Conservation (phyloP, 2,888 invertebrate genomes). For the Macaria notata region DNA sequence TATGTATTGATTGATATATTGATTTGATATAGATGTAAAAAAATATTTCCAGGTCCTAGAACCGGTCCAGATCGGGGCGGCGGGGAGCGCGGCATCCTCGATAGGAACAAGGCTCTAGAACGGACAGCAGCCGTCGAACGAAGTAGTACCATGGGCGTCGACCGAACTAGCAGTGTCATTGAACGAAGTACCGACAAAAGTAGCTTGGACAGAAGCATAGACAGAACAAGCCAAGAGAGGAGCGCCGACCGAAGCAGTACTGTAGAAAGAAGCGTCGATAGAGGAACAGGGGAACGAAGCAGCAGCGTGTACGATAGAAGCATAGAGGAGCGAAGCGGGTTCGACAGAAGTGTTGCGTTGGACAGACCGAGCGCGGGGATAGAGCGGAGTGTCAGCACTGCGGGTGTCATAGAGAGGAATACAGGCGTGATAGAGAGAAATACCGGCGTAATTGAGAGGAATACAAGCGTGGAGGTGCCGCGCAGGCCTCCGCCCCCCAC, state of each 20-base stretch:
- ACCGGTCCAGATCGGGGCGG: constrained; percentile 12
- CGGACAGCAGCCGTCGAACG: background rate
- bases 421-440: background rate
- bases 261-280: background rate
- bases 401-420: background rate
- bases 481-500: constrained; percentile 40
- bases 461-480: background rate
- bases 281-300: background rate
- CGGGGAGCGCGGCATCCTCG: background rate
- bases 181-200: too few species aligned
- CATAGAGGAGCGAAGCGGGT: background rate
- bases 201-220: too few species aligned
- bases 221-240: too few species aligned
- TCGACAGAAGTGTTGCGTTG: background rate
- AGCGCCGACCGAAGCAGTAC: too few species aligned
- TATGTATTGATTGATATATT: too few species aligned
- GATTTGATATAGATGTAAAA: too few species aligned
- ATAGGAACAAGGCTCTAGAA: background rate
- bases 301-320: background rate
- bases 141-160: background rate
- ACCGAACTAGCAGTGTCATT: too few species aligned
- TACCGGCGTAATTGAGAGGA: background rate
- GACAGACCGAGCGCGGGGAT: background rate
- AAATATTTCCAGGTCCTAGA: constrained; percentile 33
- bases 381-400: constrained; percentile 1